These are phyloP conservation scores for Vandiemenella viatica DNA, from an alignment of 2,888 invertebrate genomes.

Conservation along the genomic window DNA sequence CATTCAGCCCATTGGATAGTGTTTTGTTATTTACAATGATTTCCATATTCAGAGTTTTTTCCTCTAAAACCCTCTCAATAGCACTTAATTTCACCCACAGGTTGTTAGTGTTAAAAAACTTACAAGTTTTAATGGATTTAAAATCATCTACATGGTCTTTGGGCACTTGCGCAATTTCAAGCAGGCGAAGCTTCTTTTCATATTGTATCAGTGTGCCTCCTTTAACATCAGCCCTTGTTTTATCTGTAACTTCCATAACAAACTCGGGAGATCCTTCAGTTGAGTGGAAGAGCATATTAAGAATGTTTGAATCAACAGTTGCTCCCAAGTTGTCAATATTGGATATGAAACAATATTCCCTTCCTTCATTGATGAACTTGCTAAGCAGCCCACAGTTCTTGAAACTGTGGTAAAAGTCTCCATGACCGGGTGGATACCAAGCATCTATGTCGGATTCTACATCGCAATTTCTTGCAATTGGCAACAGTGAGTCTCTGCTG, in stretches of 20 bases:
- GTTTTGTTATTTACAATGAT: conserved; percentile 95
- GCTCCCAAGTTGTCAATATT: conserved; percentile 99
- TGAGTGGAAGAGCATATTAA: conserved; percentile 43
- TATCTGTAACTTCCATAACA: conserved; percentile 99
- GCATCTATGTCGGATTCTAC: conserved; percentile 68
- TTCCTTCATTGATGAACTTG: conserved; percentile 66
- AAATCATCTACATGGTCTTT: conserved; percentile 95
- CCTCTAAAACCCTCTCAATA: conserved; percentile 69
- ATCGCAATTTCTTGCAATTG: conserved; percentile 60
- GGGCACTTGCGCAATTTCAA: conserved; percentile 98
- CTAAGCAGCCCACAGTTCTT: conserved; percentile 80
- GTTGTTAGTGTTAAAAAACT: conserved; percentile 99
- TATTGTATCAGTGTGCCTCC: conserved; percentile 96
- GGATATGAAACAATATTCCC: conserved; percentile 93
- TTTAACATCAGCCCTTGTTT: conserved; percentile 97
- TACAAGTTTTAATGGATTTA: conserved; percentile 96
- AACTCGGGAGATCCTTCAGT: conserved; percentile 58
- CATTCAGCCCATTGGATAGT: conserved; percentile 78
- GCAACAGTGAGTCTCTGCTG: conserved; percentile 85
- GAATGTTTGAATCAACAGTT: conserved; percentile 89
- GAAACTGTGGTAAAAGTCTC: conserved; percentile 96
- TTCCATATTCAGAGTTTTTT: conserved; percentile 81
- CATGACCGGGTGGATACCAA: conserved; percentile 99
- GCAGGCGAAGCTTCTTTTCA: conserved; percentile 78
- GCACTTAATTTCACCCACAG: conserved; percentile 90